phyloP scores from a whole-genome alignment of 2,888 invertebrate genomes.

The Anoplius nigerrimus region DNA sequence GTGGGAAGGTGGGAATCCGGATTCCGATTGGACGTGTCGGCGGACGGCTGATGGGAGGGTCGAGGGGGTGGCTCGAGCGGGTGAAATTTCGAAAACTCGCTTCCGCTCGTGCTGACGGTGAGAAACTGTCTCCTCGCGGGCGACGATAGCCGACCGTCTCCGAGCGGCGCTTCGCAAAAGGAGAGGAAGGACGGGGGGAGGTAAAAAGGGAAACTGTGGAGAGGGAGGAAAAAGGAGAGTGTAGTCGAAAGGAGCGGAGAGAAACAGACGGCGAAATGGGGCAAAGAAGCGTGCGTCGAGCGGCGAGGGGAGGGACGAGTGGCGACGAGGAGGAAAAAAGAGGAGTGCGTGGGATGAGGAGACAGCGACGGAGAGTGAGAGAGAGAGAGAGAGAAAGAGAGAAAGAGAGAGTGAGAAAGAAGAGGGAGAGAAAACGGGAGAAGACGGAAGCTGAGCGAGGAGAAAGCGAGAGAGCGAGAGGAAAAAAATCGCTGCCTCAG shows the following conservation, averaged over 20 bases:
- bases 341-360: background rate
- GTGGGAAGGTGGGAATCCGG: background rate
- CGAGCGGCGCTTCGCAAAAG: background rate
- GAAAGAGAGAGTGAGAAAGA: background rate
- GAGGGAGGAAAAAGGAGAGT: no score
- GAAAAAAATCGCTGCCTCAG: slow-evolving; percentile 48
- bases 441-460: slow-evolving; percentile 23
- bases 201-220: background rate
- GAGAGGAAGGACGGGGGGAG: background rate
- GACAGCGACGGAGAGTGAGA: background rate
- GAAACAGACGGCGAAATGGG: no score
- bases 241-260: no score
- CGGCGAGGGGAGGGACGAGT: no score
- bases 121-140: slow-evolving; percentile 18
- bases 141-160: slow-evolving; percentile 18
- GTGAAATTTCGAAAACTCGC: slow-evolving; percentile 14
- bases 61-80: background rate
- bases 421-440: slow-evolving; percentile 19
- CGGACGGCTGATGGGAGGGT: no score
- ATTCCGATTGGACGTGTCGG: background rate
- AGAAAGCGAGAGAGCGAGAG: background rate
- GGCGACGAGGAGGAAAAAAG: background rate
- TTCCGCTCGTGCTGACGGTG: background rate
- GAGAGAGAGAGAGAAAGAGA: background rate
- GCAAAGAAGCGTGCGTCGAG: no score